Conservation (phyloP, 1,140 invertebrate species). For the Oppia nitens region DNA sequence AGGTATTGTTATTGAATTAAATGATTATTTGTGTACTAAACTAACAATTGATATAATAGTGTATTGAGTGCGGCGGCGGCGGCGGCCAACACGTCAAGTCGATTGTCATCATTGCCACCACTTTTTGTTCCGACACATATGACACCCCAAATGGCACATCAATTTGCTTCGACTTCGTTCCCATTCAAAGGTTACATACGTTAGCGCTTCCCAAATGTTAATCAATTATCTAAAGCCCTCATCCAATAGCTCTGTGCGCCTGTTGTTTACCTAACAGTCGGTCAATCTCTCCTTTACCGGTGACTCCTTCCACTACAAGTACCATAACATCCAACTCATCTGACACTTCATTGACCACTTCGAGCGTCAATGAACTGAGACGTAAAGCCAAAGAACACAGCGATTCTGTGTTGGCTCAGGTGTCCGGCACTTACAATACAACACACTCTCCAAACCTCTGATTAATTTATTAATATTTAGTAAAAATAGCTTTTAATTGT, state of each 20-base stretch:
- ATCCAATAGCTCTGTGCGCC: neutral
- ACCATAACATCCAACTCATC: neutral
- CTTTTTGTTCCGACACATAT: neutral
- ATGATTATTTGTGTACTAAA: neutral
- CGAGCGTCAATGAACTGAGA: constrained; percentile 64
- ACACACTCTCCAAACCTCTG: neutral
- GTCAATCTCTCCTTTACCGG: neutral
- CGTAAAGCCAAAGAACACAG: constrained; percentile 79
- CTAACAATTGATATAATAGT: neutral
- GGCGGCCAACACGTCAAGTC: neutral
- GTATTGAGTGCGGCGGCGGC: constrained; percentile 11
- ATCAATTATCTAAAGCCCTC: neutral
- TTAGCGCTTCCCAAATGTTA: neutral
- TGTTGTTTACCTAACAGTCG: neutral
- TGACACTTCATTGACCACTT: constrained; percentile 30
- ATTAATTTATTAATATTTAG: neutral
- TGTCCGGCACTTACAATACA: neutral
- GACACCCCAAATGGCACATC: neutral
- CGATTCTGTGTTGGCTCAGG: constrained; percentile 44
- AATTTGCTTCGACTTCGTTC: neutral
- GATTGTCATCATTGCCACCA: constrained; percentile 4
- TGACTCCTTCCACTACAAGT: neutral
- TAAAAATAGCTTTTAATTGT: too few relatives aligned
- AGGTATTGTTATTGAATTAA: neutral
- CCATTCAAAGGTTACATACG: neutral